Evolutionary conservation across 2,113 vertebrate species (phyloP).

Genomic region (Crotalus viridis): DNA sequence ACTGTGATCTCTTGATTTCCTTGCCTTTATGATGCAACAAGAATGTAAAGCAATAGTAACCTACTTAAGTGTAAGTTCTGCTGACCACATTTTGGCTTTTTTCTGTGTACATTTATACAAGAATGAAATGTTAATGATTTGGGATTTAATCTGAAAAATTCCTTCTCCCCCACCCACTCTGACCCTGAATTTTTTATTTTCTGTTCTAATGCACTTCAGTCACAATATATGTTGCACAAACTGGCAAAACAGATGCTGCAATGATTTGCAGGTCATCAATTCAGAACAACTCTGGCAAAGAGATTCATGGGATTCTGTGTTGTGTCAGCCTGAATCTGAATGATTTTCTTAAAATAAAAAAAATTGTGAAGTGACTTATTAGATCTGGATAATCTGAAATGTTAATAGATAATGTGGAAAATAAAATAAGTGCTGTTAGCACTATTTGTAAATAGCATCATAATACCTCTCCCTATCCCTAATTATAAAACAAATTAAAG

Average conservation of each 20-base stretch:
- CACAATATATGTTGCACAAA: neutral
- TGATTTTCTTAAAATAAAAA: neutral
- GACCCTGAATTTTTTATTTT: neutral
- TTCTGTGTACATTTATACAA: neutral
- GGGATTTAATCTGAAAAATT: neutral
- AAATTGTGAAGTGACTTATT: neutral
- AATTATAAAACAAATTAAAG: constrained; percentile 16
- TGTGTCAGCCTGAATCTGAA: neutral
- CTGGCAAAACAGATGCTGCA: neutral
- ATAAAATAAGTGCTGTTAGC: constrained; percentile 15
- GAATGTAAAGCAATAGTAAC: neutral
- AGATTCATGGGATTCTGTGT: neutral
- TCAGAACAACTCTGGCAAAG: neutral
- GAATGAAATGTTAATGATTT: neutral
- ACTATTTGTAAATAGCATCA: constrained; percentile 9
- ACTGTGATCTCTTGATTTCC: neutral
- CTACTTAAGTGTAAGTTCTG: neutral
- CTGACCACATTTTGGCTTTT: neutral
- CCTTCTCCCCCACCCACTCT: neutral
- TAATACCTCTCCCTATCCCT: constrained; percentile 27
- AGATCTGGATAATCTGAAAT: neutral
- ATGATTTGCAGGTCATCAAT: neutral
- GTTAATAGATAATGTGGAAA: constrained; percentile 16
- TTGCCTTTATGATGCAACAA: neutral
- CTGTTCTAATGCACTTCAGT: neutral